A percentile compares a stretch with the other conserved stretches of the same genome.
phyloP scores from a whole-genome alignment of 2,888 invertebrate genomes.

The Hemithea aestivaria region DNA sequence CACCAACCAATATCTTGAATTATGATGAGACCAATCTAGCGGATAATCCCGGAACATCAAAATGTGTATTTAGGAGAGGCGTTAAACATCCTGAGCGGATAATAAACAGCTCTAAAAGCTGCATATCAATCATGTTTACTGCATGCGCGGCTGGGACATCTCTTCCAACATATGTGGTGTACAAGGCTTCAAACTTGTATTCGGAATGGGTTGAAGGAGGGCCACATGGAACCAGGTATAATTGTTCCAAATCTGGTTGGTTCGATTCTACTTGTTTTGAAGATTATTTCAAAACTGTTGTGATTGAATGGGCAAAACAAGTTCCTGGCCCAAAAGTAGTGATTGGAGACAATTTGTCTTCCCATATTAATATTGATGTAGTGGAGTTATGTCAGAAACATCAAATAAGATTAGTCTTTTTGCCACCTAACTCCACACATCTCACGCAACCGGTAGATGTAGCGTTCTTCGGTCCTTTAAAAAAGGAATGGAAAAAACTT shows the following conservation, averaged over 20 bases:
- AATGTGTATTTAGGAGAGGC: constrained; percentile 4
- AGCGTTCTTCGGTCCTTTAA: constrained; percentile 24
- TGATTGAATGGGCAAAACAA: constrained; percentile 3
- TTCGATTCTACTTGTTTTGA: constrained; percentile 15
- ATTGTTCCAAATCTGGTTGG: constrained; percentile 26
- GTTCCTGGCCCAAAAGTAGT: constrained; percentile 6
- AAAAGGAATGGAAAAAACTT: constrained; percentile 24
- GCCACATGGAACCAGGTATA: constrained; percentile 21
- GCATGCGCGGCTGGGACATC: constrained; percentile 1
- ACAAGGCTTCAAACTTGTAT: constrained; percentile 5
- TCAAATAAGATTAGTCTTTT: constrained; percentile 21
- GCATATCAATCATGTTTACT: constrained; percentile 5
- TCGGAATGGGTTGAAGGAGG: constrained; percentile 7
- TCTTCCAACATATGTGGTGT: constrained; percentile 7
- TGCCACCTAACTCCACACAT: constrained; percentile 27
- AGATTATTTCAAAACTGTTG: constrained; percentile 4
- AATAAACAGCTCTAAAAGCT: constrained; percentile 1
- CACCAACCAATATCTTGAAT: constrained; percentile 6
- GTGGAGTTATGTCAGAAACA: constrained; percentile 16
- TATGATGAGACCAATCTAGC: constrained; percentile 11
- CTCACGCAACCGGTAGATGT: constrained; percentile 23
- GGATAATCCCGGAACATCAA: constrained; percentile 5
- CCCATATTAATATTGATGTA: constrained; percentile 5
- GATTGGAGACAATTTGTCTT: constrained; percentile 6
- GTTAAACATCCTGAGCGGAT: constrained; percentile 9